Evolutionary conservation across 1,140 invertebrate species (phyloP).

Genomic region (Luehdorfia chinensis): DNA sequence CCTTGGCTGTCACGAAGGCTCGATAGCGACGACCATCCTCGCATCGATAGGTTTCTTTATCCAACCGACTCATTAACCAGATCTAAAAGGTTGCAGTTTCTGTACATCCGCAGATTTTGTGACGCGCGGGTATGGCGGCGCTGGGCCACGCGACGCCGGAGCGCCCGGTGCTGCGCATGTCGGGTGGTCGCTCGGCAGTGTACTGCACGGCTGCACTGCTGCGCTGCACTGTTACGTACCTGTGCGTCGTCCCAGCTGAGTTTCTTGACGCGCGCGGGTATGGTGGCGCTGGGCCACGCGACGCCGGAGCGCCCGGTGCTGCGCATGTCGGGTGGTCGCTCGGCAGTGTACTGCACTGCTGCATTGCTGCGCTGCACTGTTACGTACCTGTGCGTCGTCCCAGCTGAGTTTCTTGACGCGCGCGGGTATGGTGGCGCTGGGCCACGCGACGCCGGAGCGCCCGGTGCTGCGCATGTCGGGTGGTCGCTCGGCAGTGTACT

Average conservation of each 20-base stretch:
- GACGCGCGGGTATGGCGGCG: constrained; percentile 80
- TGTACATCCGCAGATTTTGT: no score
- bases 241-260: constrained; percentile 83
- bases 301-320: constrained; percentile 57
- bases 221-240: no score
- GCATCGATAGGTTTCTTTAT: no score
- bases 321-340: constrained; percentile 52
- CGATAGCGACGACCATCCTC: no score
- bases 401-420: constrained; percentile 83
- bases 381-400: constrained; percentile 79
- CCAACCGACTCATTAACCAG: no score
- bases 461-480: constrained; percentile 39
- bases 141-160: constrained; percentile 77
- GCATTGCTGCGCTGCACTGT: no score
- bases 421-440: constrained; percentile 79
- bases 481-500: constrained; percentile 61
- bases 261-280: constrained; percentile 82
- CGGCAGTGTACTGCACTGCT: no score
- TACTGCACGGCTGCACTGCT: no score
- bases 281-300: constrained; percentile 79
- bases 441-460: constrained; percentile 75
- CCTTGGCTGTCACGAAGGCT: no score
- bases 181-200: constrained; percentile 58
- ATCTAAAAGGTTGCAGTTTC: no score
- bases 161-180: constrained; percentile 39